A percentile compares a stretch with the other conserved stretches of the same genome.
These are phyloP conservation scores for Mastomys natalensis DNA, from an alignment of 2,113 vertebrate genomes.

Conservation along the genomic window DNA sequence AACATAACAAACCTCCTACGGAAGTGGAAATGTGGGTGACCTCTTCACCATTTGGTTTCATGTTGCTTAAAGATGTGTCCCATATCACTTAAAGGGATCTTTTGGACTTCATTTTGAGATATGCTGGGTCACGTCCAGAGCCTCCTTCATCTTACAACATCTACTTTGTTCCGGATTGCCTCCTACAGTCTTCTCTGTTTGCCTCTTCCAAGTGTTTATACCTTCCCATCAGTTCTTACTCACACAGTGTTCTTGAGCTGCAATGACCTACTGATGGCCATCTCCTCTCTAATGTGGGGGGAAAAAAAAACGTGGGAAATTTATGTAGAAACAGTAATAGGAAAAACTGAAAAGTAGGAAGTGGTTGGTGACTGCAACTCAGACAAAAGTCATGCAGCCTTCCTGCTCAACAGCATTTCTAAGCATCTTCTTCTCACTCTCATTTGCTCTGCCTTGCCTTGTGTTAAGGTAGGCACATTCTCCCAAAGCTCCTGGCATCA, in stretches of 20 bases:
- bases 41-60: background rate
- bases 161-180: background rate
- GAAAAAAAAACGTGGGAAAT: background rate
- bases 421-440: constrained; percentile 36
- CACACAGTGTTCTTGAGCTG: background rate
- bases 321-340: background rate
- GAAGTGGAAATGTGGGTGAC: background rate
- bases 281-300: background rate
- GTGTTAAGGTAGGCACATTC: background rate
- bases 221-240: background rate
- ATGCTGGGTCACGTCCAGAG: background rate
- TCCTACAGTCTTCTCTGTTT: background rate
- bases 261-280: background rate
- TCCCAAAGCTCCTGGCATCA: background rate
- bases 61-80: background rate
- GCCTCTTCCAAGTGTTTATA: background rate
- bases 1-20: background rate
- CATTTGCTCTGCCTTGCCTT: background rate
- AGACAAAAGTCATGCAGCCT: background rate
- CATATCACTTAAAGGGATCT: background rate
- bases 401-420: constrained; percentile 16
- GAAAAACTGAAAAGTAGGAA: constrained; percentile 7
- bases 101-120: background rate
- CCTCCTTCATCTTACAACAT: background rate
- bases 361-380: background rate